Conservation (phyloP, 2,797 vertebrate genomes). For the Notoglanidium macrostoma region DNA sequence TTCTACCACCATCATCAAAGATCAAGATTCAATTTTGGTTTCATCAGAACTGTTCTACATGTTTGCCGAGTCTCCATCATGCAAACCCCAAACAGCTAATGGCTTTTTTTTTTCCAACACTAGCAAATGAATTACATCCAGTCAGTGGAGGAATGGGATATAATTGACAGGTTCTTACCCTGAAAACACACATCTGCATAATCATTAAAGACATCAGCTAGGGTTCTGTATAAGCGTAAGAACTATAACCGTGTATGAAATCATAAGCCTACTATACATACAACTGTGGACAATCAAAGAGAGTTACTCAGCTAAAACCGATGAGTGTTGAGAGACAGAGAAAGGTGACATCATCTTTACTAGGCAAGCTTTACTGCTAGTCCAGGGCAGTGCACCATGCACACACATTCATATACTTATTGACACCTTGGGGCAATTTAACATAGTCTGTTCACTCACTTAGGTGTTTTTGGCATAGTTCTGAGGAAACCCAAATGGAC, state of each 20-base stretch:
- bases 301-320: background rate
- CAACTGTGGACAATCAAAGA: background rate
- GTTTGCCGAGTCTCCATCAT: background rate
- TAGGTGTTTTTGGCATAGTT: background rate
- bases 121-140: background rate
- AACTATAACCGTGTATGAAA: background rate
- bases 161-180: background rate
- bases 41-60: background rate
- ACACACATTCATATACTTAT: background rate
- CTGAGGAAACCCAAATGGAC: background rate
- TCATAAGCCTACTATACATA: too few relatives aligned
- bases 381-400: background rate
- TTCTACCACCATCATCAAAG: background rate
- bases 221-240: background rate
- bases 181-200: background rate
- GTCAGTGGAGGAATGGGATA: background rate
- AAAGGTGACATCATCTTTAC: background rate
- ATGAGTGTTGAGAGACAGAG: background rate
- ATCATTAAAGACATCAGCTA: background rate
- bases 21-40: too few relatives aligned
- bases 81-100: background rate
- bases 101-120: background rate
- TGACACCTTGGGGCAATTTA: background rate
- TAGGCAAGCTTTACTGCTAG: too few relatives aligned
- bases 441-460: background rate